Base-by-base conservation (phyloP, 2,113 vertebrate genomes). In the Colinus virginianus region DNA sequence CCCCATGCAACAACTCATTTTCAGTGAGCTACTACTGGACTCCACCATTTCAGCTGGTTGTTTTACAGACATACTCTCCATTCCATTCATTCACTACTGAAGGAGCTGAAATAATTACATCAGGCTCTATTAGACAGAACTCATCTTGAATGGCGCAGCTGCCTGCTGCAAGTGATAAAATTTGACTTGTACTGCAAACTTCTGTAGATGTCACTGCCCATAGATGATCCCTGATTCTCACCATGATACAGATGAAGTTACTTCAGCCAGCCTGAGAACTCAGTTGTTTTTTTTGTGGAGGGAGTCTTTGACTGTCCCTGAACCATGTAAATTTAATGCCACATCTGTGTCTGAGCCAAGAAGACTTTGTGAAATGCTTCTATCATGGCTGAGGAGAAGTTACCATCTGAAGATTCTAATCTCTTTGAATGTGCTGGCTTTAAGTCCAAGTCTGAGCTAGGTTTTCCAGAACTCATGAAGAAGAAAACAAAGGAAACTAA, bases 311-410 rank as follows among this genome's bases (percentile, higher is more conserved):
- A 70, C 70, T 87, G 8, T 34, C 34, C 51, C 34, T 56, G 3
- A 38, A 28, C 49, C 0, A 8, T 1, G 26, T 59, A 94, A 58
- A 87, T 78, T 84, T 84, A 84, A 58, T 79, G 45, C 40, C 79
- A n/a, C 67, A 62, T 66, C 75, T 69, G 36, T 66, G 21, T 34
- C 55, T 77, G 40, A 0, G 17, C 67, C 75, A 85, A 55, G 49
- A 90, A 92, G 87, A 77, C 32, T 69, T 95, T 90, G 53, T 46
- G 75, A 84, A 64, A 77, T 42, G 34, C 30, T 79, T 11, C 64
- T 58, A 53, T 38, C 10, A 77, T 1, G 12, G 26, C 12, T 66
- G 61, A 89, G 75, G 30, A 70, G 3, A 59, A 64, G 5, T 28
- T 62, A 25, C 25, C n/a, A 53, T 6, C 10, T 40, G 26, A n/a